Evolutionary conservation across 1,140 invertebrate genomes (phyloP), one percentile per base, ranked within the genome.

Genomic region (Drosophila rufa): DNA sequence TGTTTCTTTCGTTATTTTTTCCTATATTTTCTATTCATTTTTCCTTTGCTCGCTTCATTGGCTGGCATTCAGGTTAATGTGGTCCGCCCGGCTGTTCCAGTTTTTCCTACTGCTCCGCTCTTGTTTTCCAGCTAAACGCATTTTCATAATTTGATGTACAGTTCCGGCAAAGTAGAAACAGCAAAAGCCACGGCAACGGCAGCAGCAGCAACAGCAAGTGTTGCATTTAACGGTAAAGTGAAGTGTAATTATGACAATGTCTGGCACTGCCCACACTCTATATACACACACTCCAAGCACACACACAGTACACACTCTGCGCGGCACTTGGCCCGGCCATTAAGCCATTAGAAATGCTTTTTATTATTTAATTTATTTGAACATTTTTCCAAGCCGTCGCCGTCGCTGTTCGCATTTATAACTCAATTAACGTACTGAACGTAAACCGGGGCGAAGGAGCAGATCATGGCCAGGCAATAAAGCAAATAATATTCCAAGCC

Each of bases 131-230:
- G 68, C 76, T 84, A 84, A 84, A 90, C 80, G 84, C 85, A 90
- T 87, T 87, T 90, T 87, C 80, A 87, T 87, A 84, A 87, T 87
- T 87, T 87, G 60, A 65, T 47, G 84, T 87, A 87, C 84, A 87
- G 84, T 87, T 87, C 77, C 84, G 85, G 77, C 83, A 80, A 65
- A 67, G 58, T 55, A 65, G 33, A 45, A 59, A 25, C 8, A 17
- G n/a, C 57, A 65, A 50, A n/a, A 33, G 33, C 33, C 33, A 27
- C 19, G 6, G 36, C n/a, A 22, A 11, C 9, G 15, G n/a, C 46
- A 27, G 9, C 25, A 2, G 33, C 30, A 19, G 25, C 66, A 25
- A 25, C 3, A 56, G 51, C 83, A 78, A 87, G 81, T 89, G 85
- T 89, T 89, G 84, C 84, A 89, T 67, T 80, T 80, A 89, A 89